These are phyloP conservation scores for Apotomis betuletana DNA, from an alignment of 2,888 invertebrate species.

Conservation along the genomic window DNA sequence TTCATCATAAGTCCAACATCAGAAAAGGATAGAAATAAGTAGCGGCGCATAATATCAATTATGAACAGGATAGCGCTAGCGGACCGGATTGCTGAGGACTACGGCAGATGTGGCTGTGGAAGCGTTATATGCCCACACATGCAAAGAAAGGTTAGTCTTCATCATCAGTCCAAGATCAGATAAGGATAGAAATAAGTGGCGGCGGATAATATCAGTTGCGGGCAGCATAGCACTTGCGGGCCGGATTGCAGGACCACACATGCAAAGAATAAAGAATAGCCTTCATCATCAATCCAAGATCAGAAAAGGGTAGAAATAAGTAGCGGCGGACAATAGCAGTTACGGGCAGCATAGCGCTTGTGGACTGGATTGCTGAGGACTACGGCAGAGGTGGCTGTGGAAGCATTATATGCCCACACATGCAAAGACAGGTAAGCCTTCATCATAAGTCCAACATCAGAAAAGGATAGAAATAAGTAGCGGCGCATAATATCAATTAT, in stretches of 20 bases:
- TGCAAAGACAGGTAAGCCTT: background rate
- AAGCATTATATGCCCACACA: background rate
- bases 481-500: too few relatives aligned
- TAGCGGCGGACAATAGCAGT: constrained; percentile 69
- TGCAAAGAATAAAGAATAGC: too few relatives aligned
- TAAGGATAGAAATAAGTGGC: constrained; percentile 76
- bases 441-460: too few relatives aligned
- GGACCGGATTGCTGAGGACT: too few relatives aligned
- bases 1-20: too few relatives aligned
- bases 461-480: too few relatives aligned
- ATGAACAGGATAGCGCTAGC: too few relatives aligned
- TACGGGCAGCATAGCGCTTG: constrained; percentile 46
- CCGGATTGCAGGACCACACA: constrained; percentile 18
- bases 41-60: too few relatives aligned
- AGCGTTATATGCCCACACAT: too few relatives aligned
- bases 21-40: too few relatives aligned
- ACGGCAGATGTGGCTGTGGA: too few relatives aligned
- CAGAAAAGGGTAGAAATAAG: constrained; percentile 75
- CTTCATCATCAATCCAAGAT: too few relatives aligned
- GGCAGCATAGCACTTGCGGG: constrained; percentile 45
- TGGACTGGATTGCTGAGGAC: constrained; percentile 31
- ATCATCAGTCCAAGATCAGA: constrained; percentile 43
- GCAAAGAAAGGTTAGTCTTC: background rate
- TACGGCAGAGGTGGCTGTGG: constrained; percentile 42
- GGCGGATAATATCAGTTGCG: constrained; percentile 66